These are phyloP conservation scores for Propithecus deckenii DNA, from an alignment of 2,797 vertebrate genomes.

Conservation along the genomic window DNA sequence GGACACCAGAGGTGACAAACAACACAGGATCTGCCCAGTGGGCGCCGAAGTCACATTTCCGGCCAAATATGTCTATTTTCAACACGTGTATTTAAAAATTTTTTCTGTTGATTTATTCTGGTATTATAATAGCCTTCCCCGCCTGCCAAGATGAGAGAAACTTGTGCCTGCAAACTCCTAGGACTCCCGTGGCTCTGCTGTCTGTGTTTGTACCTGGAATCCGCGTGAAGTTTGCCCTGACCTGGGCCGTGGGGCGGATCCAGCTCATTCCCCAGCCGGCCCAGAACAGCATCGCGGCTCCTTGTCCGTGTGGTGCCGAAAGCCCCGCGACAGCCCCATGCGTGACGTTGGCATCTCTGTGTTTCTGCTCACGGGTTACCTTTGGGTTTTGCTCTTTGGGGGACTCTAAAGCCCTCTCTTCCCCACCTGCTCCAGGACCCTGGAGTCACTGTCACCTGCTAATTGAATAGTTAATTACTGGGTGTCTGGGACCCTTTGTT, in stretches of 20 bases:
- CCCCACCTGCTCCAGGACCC: fast-evolving
- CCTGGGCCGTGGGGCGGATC: fast-evolving
- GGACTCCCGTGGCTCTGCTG: fast-evolving
- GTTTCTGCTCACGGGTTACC: fast-evolving
- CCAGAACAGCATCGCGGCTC: fast-evolving
- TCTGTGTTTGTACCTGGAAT: fast-evolving
- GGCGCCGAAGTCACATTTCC: fast-evolving
- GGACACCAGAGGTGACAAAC: neutral
- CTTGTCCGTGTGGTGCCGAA: fast-evolving
- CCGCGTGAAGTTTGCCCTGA: fast-evolving
- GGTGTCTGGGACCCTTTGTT: fast-evolving
- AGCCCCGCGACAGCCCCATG: fast-evolving
- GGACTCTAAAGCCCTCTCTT: fast-evolving
- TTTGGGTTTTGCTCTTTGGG: neutral
- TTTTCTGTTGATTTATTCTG: too few species aligned
- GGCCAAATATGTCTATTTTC: neutral
- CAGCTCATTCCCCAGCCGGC: fast-evolving
- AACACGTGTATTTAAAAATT: fast-evolving
- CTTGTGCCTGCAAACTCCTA: fast-evolving
- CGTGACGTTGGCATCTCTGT: fast-evolving
- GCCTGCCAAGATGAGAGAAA: neutral
- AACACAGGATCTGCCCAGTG: fast-evolving
- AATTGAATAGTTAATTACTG: fast-evolving
- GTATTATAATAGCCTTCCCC: fast-evolving
- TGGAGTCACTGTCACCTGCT: fast-evolving